These are phyloP conservation scores for Arion vulgaris DNA, from an alignment of 1,140 invertebrate species.

Conservation along the genomic window DNA sequence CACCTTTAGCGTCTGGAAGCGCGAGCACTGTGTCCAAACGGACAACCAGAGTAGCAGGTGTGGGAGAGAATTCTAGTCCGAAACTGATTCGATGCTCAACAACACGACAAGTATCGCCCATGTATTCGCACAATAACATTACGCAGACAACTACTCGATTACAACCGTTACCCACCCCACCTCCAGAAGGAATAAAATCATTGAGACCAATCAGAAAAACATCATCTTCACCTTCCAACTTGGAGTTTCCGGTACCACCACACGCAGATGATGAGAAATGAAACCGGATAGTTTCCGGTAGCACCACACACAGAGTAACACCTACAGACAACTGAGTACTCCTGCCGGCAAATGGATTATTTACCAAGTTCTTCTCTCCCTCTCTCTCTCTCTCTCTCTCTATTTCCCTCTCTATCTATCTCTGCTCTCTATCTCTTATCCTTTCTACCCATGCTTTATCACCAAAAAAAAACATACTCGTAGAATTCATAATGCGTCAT, in stretches of 20 bases:
- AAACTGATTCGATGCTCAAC: constrained; percentile 23
- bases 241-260: not conserved
- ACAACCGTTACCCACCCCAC: constrained; percentile 21
- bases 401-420: no score
- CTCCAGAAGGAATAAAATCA: constrained; percentile 13
- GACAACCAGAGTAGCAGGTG: not conserved
- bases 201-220: not conserved
- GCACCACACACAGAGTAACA: no score
- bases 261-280: no score
- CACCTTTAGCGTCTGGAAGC: not conserved
- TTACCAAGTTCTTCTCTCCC: no score
- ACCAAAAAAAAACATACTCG: no score
- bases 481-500: no score
- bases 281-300: not conserved
- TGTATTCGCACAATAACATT: not conserved
- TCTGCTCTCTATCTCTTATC: no score
- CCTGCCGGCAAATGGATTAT: no score
- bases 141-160: not conserved
- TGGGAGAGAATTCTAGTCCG: not conserved
- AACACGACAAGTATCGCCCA: constrained; percentile 24
- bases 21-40: not conserved
- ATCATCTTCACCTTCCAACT: not conserved
- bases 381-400: no score
- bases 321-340: no score
- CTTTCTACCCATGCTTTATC: no score